Base-by-base conservation (phyloP, 2,888 invertebrate species). In the Hesperia comma region DNA sequence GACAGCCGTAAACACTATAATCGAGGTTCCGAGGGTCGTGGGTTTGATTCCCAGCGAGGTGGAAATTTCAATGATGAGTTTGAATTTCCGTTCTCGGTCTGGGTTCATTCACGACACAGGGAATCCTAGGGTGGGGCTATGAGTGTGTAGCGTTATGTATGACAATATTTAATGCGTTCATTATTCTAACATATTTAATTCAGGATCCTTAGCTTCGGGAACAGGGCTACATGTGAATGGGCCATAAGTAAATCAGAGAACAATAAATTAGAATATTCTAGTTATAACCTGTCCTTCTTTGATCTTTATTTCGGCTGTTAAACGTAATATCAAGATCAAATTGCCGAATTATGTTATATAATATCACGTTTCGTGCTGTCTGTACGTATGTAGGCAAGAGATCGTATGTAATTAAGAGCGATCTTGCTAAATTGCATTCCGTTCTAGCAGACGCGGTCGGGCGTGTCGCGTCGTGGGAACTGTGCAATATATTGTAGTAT, bases 401-500 rank as follows among this genome's bases (percentile, higher is more conserved):
- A 57, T 63, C 51, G 55, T 43, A 55, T 69, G 67, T 68, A 70
- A 69, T 69, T 69, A 68, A 67, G 62, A 63, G 57, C 61, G 69
- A 74, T 74, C 73, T 76, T 72, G 74, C 73, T 60, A 66, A 66
- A 75, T 72, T 68, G 69, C 72, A 72, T 74, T 71, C 72, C 74
- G 72, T 72, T 71, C 71, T 68, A 49, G 71, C 73, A 72, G 58
- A 61, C 68, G 76, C 76, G 72, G 74, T 70, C 74, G 72, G 54
- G 72, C 77, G 76, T 72, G 64, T 56, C 70, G 60, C 71, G 69
- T 57, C 74, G 74, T 74, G 75, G 70, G 75, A 75, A 75, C 71
- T 68, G 64, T 69, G 73, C 72, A 72, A 72, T 46, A 58, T 40
- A 33, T 37, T 69, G 73, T 71, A 72, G 72, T 46, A 58, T 40